Base-by-base conservation (phyloP, 2,797 vertebrate genomes). In the Fringilla coelebs region DNA sequence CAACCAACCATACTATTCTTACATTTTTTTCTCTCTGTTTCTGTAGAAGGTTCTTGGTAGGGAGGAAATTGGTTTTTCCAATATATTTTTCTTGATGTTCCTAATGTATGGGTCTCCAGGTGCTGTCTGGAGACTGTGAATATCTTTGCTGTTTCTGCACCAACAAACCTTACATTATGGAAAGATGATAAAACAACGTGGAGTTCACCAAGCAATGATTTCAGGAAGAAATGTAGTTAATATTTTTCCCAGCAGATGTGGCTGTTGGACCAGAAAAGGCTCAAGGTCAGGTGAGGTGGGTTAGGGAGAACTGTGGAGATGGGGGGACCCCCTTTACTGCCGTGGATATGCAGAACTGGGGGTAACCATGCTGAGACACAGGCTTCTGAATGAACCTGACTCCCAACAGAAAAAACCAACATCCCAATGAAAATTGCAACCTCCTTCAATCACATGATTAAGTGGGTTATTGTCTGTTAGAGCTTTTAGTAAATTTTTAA, bases 161-260 rank as follows among this genome's bases (percentile, higher is more conserved):
- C 24, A 65, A 48, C 9, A 61, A 48, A 57, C 20, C 18, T 91
- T 61, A 17, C 4, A 0, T 43, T 28, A 10, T 7, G 11, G 74
- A 63, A 82, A 57, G 31, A 21, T 28, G 55, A 60, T 20, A 32
- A 46, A 67, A 36, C 25, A 55, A 31, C 16, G 7, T 7, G 11
- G 73, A 55, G 36, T 61, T 75, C 29, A 45, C 20, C 6, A 12
- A 28, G 29, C 26, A 34, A 29, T 0, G 1, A 19, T 75, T 66
- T 74, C 22, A 60, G 60, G 43, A 92, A 62, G 63, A 52, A 2
- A 0, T 71, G 91, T 84, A 91, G 21, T 90, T 85, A 77, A 24
- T 3, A 3, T 62, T 15, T 57, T 88, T 38, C 49, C 95, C 97
- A 96, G 94, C 77, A 97, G 97, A 89, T 96, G 97, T 61, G 71